phyloP scores from a whole-genome alignment of 2,888 invertebrate species.

The Leptopilina syphax region DNA sequence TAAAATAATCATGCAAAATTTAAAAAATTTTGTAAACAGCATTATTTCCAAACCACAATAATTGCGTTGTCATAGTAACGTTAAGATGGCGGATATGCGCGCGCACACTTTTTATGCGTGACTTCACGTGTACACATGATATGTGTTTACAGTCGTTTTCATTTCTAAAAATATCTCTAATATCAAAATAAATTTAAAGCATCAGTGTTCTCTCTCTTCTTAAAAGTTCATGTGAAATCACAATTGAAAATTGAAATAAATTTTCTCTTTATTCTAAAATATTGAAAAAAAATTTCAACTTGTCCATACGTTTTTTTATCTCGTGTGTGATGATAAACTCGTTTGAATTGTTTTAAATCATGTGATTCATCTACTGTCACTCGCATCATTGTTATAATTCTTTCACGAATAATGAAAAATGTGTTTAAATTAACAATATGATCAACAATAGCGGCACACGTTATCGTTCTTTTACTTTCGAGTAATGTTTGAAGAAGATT shows the following conservation, averaged over 20 bases:
- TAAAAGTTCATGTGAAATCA: background rate
- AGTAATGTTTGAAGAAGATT: background rate
- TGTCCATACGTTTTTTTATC: background rate
- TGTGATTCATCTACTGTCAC: background rate
- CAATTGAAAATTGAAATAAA: background rate
- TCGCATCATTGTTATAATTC: background rate
- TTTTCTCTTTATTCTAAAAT: no score
- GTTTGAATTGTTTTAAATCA: no score
- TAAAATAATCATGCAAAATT: background rate
- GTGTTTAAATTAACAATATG: background rate
- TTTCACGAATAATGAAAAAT: background rate
- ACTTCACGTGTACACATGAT: conserved; percentile 14
- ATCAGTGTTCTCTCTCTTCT: no score
- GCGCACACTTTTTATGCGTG: conserved; percentile 20
- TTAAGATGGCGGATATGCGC: conserved; percentile 43
- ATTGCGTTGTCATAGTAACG: conserved; percentile 20
- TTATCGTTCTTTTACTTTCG: conserved; percentile 9
- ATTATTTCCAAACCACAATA: conserved; percentile 16
- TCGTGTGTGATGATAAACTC: background rate
- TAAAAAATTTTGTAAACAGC: background rate
- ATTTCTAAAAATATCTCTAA: conserved; percentile 29
- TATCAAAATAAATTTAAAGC: no score
- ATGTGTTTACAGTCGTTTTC: conserved; percentile 16
- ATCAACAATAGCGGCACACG: background rate
- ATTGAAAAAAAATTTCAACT: background rate